Evolutionary conservation across 2,888 invertebrate genomes (phyloP).

Genomic region (Stegophylla sp.): DNA sequence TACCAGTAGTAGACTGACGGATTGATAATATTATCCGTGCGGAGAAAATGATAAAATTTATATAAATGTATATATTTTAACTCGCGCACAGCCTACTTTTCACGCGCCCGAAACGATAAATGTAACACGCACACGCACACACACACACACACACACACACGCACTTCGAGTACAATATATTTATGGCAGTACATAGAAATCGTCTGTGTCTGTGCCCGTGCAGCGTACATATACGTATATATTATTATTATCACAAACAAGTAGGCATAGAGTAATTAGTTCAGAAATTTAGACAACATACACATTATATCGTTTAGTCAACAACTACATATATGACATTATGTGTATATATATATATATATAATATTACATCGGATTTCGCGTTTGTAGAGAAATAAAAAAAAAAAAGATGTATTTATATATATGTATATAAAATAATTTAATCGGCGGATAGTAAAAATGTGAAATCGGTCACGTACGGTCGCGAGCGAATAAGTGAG

Average conservation of each 20-base stretch:
- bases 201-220: too few relatives aligned
- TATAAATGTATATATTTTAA: background rate
- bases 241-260: too few relatives aligned
- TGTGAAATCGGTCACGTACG: conserved; percentile 41
- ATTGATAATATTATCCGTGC: background rate
- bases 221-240: background rate
- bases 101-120: background rate
- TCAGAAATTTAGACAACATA: background rate
- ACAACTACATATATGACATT: background rate
- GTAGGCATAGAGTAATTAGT: conserved; percentile 30
- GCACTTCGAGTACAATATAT: background rate
- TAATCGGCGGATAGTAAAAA: conserved; percentile 25
- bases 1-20: too few relatives aligned
- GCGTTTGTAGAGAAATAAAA: background rate
- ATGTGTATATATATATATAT: background rate
- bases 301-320: background rate
- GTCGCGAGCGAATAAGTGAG: conserved; percentile 20
- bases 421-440: background rate
- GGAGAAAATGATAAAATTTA: conserved; percentile 1
- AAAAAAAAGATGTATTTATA: too few relatives aligned
- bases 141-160: too few relatives aligned
- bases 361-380: too few relatives aligned
- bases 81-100: background rate
- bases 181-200: background rate
- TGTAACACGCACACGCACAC: background rate